Base-by-base conservation (phyloP, 2,113 vertebrate species). In the Harpagus bidentatus region DNA sequence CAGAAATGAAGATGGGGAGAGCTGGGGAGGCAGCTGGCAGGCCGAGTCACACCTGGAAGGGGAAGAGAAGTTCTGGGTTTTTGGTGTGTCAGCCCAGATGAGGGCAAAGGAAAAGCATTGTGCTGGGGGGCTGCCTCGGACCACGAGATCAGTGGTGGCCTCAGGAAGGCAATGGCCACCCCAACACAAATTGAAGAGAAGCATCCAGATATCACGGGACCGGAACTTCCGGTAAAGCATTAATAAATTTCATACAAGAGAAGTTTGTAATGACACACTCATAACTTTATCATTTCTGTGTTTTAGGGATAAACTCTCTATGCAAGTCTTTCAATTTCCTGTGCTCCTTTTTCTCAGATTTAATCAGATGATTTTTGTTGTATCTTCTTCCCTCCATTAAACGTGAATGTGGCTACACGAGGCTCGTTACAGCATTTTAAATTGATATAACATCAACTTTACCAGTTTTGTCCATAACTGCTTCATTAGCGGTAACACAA, bases 1-100 rank as follows among this genome's bases (percentile, higher is more conserved):
- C 22, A 55, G 50, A 71, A 59, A 34, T 5, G 13, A 31, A 34
- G 56, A 56, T 0, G 0, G 15, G 47, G 25, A 58, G 17, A 56
- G 38, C 26, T 31, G 22, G 2, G 56, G 20, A 62, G 40, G n/a
- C 80, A 67, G 47, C 40, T 11, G 10, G 20, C 16, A 38, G 38
- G 80, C 67, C 9, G 7, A 58, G 59, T 9, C 73, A 18, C 34
- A 42, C 13, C 7, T 38, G 34, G 16, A 59, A 36, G 2, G 1
- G 36, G 36, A 70, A 58, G 32, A 36, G 10, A 71, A 66, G 50
- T 4, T 13, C 31, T 29, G 23, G 20, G 31, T 3, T 42, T 23
- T 11, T 16, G 19, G 15, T 12, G 18, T 16, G n/a, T 4, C 36
- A 48, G 71, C 25, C 28, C 28, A 17, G 25, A 26, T 0, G 1